Evolutionary conservation across 2,888 invertebrate genomes (phyloP).

Genomic region (Hydrotaea cyrtoneurina): DNA sequence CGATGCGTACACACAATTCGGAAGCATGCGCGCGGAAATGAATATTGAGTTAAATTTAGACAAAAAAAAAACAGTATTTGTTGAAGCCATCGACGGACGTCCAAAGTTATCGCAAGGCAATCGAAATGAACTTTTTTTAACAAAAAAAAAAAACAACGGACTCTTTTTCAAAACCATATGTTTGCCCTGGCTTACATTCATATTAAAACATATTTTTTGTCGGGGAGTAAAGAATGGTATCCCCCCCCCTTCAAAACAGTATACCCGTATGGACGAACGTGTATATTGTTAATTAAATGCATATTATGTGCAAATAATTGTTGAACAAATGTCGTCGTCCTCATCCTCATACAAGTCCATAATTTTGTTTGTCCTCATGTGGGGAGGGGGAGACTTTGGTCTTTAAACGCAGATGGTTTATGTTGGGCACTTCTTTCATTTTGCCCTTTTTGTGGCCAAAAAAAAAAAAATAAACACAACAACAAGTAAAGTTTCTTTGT

Average conservation of each 20-base stretch:
- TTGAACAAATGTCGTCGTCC: constrained; percentile 62
- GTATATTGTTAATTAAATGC: constrained; percentile 66
- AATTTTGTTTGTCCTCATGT: constrained; percentile 15
- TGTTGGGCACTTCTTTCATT: constrained; percentile 25
- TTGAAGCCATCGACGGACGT: constrained; percentile 18
- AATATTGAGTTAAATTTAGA: constrained; percentile 51
- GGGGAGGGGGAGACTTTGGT: constrained; percentile 25
- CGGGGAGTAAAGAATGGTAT: background rate
- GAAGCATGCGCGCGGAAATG: constrained; percentile 55
- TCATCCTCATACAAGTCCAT: background rate
- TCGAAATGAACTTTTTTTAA: constrained; percentile 18
- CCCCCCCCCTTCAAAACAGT: background rate
- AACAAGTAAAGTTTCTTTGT: constrained; percentile 40
- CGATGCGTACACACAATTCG: constrained; percentile 25
- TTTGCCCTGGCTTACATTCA: background rate
- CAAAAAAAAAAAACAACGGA: background rate
- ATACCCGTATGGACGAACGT: background rate
- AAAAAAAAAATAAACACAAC: constrained; percentile 28
- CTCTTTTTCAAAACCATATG: constrained; percentile 47
- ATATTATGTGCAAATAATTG: constrained; percentile 65
- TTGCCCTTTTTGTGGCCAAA: background rate
- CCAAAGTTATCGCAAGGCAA: constrained; percentile 24
- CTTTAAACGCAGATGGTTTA: constrained; percentile 60
- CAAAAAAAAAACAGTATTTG: constrained; percentile 32
- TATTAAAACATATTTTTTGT: background rate